Evolutionary conservation across 2,888 invertebrate species (phyloP), one percentile per base, ranked within the genome.

Genomic region (Drosophila kanekoi): DNA sequence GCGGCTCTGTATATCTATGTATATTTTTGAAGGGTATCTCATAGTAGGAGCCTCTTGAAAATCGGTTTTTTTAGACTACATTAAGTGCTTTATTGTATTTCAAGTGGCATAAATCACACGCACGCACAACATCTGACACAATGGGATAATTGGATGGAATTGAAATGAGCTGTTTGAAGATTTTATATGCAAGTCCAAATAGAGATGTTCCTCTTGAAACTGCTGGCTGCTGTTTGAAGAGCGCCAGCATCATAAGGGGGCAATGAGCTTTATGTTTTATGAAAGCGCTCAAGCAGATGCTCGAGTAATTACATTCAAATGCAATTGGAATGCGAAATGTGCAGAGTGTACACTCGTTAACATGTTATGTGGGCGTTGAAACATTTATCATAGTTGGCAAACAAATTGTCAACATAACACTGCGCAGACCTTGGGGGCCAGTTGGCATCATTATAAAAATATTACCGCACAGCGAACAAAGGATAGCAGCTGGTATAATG

Each of bases 51-150:
- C 35, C 20, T 23, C 35, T 43, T 18, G 11, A 18, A 28, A 33
- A n/a, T 53, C 38, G 47, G 9, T 23, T 49, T 40, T 37, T 35
- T 35, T 49, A 56, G 63, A 33, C 43, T 37, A 61, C 53, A 74
- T 79, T 70, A 66, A 81, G 69, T 82, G 79, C 65, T 72, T 77
- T 69, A 74, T 82, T 71, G 67, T 72, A 69, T 54, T 65, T 85
- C 82, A 79, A 85, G 83, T 83, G 79, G 81, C 77, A 82, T 85
- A 83, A 85, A 81, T 85, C 81, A 82, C 77, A 85, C 81, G 69
- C 73, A 76, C 54, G 58, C 69, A 72, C 66, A 79, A 69, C 53
- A 43, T 41, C 74, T 63, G 78, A 78, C 70, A 84, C 77, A 84
- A 83, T 74, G 74, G 77, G 61, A 82, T 82, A 83, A 83, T 83